phyloP scores from a whole-genome alignment of 1,140 invertebrate genomes.

The Eupristina koningsbergeri region DNA sequence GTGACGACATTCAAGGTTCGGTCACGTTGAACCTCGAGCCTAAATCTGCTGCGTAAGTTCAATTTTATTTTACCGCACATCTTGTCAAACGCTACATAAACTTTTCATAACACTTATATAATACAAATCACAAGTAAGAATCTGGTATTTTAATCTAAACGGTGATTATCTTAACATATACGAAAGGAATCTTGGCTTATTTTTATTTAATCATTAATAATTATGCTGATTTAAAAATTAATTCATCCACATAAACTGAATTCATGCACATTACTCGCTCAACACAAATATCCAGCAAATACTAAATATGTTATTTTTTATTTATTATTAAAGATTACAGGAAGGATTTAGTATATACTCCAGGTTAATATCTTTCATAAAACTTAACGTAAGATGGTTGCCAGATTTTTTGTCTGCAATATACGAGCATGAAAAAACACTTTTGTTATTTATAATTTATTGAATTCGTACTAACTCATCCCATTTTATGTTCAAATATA shows the following conservation, averaged over 20 bases:
- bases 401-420: neutral
- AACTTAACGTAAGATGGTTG: conserved; percentile 28
- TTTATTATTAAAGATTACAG: conserved; percentile 46
- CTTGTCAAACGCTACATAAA: neutral
- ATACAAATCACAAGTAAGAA: neutral
- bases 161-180: too few species aligned
- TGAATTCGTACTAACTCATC: neutral
- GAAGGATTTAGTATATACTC: conserved; percentile 38
- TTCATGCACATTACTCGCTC: neutral
- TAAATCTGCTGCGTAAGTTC: conserved; percentile 37
- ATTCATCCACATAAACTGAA: neutral
- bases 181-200: too few species aligned
- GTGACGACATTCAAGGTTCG: conserved; percentile 79
- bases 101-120: neutral
- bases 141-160: too few species aligned
- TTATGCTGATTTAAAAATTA: neutral
- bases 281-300: neutral
- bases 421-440: neutral
- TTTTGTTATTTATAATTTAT: neutral
- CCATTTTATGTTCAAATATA: neutral
- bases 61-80: neutral
- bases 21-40: conserved; percentile 81
- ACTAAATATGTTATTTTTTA: neutral
- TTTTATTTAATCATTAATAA: too few species aligned
- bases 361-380: conserved; percentile 46